Evolutionary conservation across 2,113 vertebrate genomes (phyloP), one percentile per base, ranked within the genome.

Genomic region (Coturnix japonica): DNA sequence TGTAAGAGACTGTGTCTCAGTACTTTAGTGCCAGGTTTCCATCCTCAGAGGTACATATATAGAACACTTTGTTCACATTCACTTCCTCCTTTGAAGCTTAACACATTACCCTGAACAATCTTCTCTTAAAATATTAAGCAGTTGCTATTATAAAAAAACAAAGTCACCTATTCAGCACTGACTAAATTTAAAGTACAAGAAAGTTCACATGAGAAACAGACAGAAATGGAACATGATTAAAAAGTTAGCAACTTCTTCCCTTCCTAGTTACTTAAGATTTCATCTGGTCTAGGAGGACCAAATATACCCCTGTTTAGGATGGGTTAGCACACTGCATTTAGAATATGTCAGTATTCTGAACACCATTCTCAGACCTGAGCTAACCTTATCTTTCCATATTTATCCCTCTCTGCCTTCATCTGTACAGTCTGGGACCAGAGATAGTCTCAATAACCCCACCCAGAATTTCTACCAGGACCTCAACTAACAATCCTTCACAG

Each of bases 21-120:
- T 6, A 18, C 46, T 66, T 33, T 19, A 14, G 23, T 41, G 47
- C 56, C 47, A 5, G 9, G 3, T 26, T 59, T 84, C 41, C 6
- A 2, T 14, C 26, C n/a, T 30, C 21, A 51, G 37, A 81, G 6
- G 6, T 21, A 22, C 0, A 0, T 26, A 57, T 6, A 47, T 2
- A n/a, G 13, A 75, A 31, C 59, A 7, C 3, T 67, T 47, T 4
- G 1, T 21, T 44, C 44, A 37, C 56, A 86, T 49, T 71, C 12
- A 7, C 39, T 69, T 85, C 33, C 35, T 69, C 9, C 28, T 49
- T 39, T 31, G 33, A 81, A 9, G 5, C 18, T 31, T 21, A 77
- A 19, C 41, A 49, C 7, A 6, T 71, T 19, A 66, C 56, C 17
- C 18, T 46, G 56, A 61, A 26, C 35, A 35, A 39, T 23, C 35